Percentiles rank a stretch among this genome's conserved stretches.
Evolutionary conservation across 2,888 invertebrate species (phyloP).

Genomic region (Acleris literana): DNA sequence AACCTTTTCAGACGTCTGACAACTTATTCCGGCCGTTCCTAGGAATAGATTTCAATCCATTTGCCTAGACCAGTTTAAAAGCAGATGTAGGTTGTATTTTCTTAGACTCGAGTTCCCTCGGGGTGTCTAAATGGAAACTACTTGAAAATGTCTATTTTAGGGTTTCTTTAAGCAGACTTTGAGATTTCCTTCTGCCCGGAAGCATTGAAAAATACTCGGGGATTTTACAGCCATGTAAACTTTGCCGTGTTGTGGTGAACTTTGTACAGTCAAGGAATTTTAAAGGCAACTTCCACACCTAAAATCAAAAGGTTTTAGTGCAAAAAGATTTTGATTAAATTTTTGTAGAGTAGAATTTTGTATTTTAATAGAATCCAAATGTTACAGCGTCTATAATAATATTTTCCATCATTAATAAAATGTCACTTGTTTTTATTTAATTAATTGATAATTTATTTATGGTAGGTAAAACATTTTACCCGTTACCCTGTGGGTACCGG

Average conservation of each 20-base stretch:
- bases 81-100: constrained; percentile 29
- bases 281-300: no score
- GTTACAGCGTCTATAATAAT: no score
- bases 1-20: constrained; percentile 27
- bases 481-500: no score
- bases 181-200: not conserved
- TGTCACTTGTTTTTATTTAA: no score
- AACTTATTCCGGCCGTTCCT: constrained; percentile 25
- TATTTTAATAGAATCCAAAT: no score
- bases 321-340: no score
- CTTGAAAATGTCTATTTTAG: constrained; percentile 1
- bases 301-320: no score
- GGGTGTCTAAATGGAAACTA: constrained; percentile 20
- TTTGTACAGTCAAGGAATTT: not conserved
- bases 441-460: no score
- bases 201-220: not conserved
- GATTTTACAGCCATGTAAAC: not conserved
- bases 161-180: not conserved
- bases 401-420: no score
- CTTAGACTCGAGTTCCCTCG: constrained; percentile 13
- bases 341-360: no score
- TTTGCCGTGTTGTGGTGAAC: not conserved
- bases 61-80: constrained; percentile 28
- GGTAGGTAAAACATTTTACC: no score
- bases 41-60: constrained; percentile 36